phyloP scores from a whole-genome alignment of 1,140 invertebrate genomes.

The Diuraphis noxia region DNA sequence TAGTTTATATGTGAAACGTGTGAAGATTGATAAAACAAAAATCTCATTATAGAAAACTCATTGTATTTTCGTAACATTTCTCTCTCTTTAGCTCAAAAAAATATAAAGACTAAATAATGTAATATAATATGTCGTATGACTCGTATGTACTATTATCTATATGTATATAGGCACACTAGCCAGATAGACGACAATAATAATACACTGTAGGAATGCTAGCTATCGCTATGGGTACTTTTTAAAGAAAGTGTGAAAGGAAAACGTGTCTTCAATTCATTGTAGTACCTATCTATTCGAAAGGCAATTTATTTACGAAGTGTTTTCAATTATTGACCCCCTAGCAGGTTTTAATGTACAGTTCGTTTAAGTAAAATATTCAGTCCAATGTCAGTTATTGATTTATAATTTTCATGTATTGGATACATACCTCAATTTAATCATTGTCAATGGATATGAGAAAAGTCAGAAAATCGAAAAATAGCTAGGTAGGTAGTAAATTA shows the following conservation, averaged over 20 bases:
- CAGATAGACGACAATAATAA: background rate
- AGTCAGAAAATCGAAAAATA: background rate
- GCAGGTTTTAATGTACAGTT: background rate
- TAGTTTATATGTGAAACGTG: background rate
- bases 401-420: background rate
- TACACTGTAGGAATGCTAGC: too few relatives aligned
- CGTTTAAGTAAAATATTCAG: background rate
- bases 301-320: background rate
- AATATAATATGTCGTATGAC: too few relatives aligned
- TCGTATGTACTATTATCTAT: background rate
- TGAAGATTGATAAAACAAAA: background rate
- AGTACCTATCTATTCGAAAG: slow-evolving; percentile 18
- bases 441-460: background rate
- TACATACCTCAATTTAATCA: background rate
- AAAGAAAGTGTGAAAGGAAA: slow-evolving; percentile 43
- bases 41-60: background rate
- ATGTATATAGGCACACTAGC: background rate
- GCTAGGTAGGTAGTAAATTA: too few relatives aligned
- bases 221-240: background rate
- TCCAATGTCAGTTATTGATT: background rate
- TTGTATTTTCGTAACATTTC: background rate
- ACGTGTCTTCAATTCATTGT: background rate
- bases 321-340: background rate
- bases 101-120: background rate
- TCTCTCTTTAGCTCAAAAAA: background rate